Base-by-base conservation (phyloP, 2,888 invertebrate genomes). In the Vanessa cardui region DNA sequence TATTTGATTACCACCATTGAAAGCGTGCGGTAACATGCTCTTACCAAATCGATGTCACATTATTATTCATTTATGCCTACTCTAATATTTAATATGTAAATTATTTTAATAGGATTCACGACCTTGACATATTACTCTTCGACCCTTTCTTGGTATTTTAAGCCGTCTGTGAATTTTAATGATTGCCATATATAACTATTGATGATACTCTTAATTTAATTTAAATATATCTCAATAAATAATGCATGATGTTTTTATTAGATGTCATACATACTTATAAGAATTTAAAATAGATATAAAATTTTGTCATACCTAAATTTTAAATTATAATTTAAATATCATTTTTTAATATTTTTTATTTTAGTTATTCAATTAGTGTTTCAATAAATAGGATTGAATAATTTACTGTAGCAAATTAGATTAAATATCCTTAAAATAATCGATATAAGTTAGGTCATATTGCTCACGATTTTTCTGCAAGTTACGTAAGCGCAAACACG, bases 121-220 rank as follows among this genome's bases (percentile, higher is more conserved):
- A 69, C 74, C 75, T 75, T 75, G 75, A 75, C 75, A 72, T 75
- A 74, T 72, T 67, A 66, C 67, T 61, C 61, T 59, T 45, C 52
- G 49, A 59, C 65, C 74, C 71, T 74, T 73, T 71, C 66, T 66
- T 64, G 58, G 69, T 66, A 68, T 70, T 66, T 60, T 65, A 72
- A 66, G n/a, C 26, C 65, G 49, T 68, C 58, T 39, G 47, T 49
- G 58, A 31, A 64, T 64, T 47, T 58, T 47, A 58, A 64, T 49
- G 7, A 33, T 56, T n/a, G 33, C 3, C 49, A 49, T 31, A 12
- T 52, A 59, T 60, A 54, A 20, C 45, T 50, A 65, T 50, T 31
- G 7, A 39, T 1, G 31, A 46, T 46, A 20, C 44, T 52, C 6
- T 15, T 20, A 50, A 15, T 20, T 21, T 21, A 5, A 21, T 50